These are phyloP conservation scores for Tipula lateralis DNA, from an alignment of 2,888 invertebrate genomes.

Conservation along the genomic window DNA sequence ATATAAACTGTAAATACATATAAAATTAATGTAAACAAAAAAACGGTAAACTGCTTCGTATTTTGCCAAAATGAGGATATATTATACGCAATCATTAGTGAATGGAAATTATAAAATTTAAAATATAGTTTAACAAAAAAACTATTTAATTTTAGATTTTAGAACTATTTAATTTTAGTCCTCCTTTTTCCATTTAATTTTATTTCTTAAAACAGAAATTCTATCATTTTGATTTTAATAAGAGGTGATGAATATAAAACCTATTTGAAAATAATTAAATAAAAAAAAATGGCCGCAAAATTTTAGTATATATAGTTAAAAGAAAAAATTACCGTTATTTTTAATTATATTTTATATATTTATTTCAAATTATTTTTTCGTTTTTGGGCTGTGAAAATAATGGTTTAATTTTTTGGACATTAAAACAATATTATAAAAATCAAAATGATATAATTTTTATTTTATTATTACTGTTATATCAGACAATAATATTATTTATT, in stretches of 20 bases:
- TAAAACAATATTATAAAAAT: background rate
- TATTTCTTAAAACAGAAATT: background rate
- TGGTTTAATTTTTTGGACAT: background rate
- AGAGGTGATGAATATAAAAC: too few relatives aligned
- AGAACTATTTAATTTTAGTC: too few relatives aligned
- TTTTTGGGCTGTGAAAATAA: background rate
- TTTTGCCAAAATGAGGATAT: background rate
- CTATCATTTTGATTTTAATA: background rate
- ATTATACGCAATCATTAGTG: slow-evolving; percentile 5
- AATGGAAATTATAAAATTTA: background rate
- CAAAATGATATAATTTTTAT: background rate
- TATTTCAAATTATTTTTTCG: background rate
- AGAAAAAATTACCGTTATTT: background rate
- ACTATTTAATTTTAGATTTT: background rate
- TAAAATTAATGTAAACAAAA: background rate
- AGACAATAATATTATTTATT: background rate
- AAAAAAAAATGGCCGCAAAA: background rate
- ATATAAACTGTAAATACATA: background rate
- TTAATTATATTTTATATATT: background rate
- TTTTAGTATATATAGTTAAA: background rate
- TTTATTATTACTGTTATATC: background rate
- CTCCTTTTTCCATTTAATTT: background rate
- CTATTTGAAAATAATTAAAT: background rate
- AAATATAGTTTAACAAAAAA: background rate
- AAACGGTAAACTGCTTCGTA: background rate